Conservation (phyloP, 2,888 invertebrate genomes). For the Drosophila algonquin region DNA sequence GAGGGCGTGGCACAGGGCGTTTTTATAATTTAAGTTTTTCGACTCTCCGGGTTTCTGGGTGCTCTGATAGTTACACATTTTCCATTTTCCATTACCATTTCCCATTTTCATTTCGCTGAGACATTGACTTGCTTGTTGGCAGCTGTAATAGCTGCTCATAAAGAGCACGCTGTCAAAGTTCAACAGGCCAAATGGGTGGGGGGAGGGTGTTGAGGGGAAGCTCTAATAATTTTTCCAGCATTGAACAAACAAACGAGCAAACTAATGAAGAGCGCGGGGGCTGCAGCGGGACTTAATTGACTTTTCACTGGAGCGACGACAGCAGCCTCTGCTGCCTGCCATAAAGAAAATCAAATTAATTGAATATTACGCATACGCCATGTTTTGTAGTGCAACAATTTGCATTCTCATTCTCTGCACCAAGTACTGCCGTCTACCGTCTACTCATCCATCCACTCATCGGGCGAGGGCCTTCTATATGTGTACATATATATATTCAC, state of each 20-base stretch:
- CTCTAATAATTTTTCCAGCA: constrained; percentile 48
- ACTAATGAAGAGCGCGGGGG: constrained; percentile 14
- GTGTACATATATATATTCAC: constrained; percentile 33
- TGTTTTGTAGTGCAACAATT: constrained; percentile 42
- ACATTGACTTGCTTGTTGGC: constrained; percentile 13
- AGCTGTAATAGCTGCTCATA: constrained; percentile 5
- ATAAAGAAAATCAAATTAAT: constrained; percentile 65
- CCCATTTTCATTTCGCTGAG: constrained; percentile 17
- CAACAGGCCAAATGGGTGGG: constrained; percentile 55
- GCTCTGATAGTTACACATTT: constrained; percentile 32
- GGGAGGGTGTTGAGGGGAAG: background rate
- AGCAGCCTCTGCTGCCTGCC: background rate
- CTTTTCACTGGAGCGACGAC: constrained; percentile 51
- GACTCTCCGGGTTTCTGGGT: constrained; percentile 8
- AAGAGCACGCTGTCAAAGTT: constrained; percentile 49
- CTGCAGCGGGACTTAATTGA: constrained; percentile 59
- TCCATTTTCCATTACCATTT: constrained; percentile 17
- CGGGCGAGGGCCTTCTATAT: constrained; percentile 23
- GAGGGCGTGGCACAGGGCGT: constrained; percentile 6
- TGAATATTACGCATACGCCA: constrained; percentile 68
- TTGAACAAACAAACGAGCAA: constrained; percentile 18
- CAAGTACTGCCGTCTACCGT: constrained; percentile 26
- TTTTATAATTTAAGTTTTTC: constrained; percentile 37
- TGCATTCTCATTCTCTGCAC: constrained; percentile 27
- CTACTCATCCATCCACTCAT: constrained; percentile 21